Evolutionary conservation across 2,797 vertebrate genomes (phyloP), one percentile per base, ranked within the genome.

Genomic region (Betta splendens): DNA sequence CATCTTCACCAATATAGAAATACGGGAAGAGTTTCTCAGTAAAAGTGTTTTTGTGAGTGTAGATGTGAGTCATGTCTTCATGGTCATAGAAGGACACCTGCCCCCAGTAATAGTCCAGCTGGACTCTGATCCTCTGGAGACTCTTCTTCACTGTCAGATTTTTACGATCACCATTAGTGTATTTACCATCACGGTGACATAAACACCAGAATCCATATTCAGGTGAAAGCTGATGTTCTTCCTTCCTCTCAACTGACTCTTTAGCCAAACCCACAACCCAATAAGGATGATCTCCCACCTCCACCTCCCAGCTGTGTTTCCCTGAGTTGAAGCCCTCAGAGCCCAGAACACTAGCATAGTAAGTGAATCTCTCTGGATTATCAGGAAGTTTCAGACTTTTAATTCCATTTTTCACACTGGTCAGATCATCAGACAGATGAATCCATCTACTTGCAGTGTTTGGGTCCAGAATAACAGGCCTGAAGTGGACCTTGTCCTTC

Each of bases 221-320:
- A n/a, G n/a, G n/a, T n/a, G n/a, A n/a, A n/a, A 1, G 1, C 28
- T 26, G 7, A 28, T 10, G 9, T 7, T 28, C 26, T 28, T 26
- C 26, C 9, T 59, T 55, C 28, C 58, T 50, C 5, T 62, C 32
- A 11, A 11, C 35, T 5, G 73, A 60, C 43, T 77, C 79, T 33
- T 55, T 53, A 22, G 2, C 35, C 16, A 79, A 51, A n/a, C 73
- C 81, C 8, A 81, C 4, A 21, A 0, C 0, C 81, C 74, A 80
- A 9, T 0, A 0, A 31, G 71, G 50, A 42, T 68, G 32, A 43
- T 80, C 54, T 49, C 68, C 72, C 33, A 85, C 76, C 37, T 80
- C 42, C 26, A 28, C 26, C 3, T 28, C 26, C 26, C 26, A 28
- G 9, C 26, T 28, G 26, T 28, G 26, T 28, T 28, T 28, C 26